Percentiles rank a stretch among this genome's conserved stretches.
Conservation (phyloP, 2,113 vertebrate species). For the Nothoprocta perdicaria region DNA sequence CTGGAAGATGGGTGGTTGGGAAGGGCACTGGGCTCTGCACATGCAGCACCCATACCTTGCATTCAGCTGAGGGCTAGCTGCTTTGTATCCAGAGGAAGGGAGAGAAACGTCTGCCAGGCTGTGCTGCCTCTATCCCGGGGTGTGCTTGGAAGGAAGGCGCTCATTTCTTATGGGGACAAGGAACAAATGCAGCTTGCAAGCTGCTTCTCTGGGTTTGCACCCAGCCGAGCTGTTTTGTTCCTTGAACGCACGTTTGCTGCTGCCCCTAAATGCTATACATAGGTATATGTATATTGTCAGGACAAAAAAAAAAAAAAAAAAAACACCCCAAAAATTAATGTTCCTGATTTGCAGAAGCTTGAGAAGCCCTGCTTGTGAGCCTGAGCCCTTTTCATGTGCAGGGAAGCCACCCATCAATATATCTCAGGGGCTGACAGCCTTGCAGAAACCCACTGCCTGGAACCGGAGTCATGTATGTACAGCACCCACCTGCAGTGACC, state of each 20-base stretch:
- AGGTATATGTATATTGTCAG: not conserved
- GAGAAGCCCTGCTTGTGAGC: not conserved
- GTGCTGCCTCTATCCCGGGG: fast-evolving
- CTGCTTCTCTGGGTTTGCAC: not conserved
- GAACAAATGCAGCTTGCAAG: fast-evolving
- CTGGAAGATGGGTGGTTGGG: not conserved
- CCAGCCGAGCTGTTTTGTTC: not conserved
- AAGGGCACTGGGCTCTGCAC: fast-evolving
- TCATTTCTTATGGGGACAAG: not conserved
- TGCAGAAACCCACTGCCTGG: conserved; percentile 25
- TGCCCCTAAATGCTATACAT: not conserved
- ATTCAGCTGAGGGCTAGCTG: not conserved
- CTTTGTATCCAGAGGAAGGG: not conserved
- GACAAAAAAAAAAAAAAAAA: too few relatives aligned
- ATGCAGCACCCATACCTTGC: fast-evolving
- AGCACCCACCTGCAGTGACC: not conserved
- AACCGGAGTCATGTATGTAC: conserved; percentile 8
- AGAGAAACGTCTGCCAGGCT: not conserved
- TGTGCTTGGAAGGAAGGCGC: not conserved
- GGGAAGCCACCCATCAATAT: not conserved
- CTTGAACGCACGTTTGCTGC: not conserved
- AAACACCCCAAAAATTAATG: too few relatives aligned
- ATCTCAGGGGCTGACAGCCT: conserved; percentile 24
- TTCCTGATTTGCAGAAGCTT: not conserved
- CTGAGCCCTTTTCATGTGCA: not conserved